Evolutionary conservation across 2,797 vertebrate genomes (phyloP).

Genomic region (Aldrovandia affinis): DNA sequence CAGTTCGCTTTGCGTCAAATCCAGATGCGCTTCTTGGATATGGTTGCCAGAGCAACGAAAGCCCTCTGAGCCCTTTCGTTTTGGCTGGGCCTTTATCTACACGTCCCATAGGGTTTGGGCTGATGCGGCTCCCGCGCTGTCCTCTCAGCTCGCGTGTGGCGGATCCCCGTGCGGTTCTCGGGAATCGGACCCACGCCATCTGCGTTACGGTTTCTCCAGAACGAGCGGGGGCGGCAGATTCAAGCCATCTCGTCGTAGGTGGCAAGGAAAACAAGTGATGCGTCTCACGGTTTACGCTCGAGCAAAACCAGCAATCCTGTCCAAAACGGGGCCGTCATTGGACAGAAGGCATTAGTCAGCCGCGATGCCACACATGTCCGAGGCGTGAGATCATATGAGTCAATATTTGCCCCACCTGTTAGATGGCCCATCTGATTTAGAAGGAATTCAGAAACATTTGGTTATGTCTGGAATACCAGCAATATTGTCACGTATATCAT

Average conservation of each 20-base stretch:
- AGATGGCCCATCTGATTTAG: neutral
- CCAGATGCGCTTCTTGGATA: slow-evolving; percentile 34
- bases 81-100: no score
- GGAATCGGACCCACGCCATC: neutral
- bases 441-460: neutral
- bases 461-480: neutral
- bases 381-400: neutral
- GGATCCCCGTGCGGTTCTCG: neutral
- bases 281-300: neutral
- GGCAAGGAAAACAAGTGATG: neutral
- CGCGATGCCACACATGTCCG: neutral
- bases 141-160: neutral
- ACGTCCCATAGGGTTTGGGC: no score
- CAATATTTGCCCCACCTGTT: neutral
- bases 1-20: slow-evolving; percentile 16
- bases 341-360: slow-evolving; percentile 11
- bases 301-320: neutral
- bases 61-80: slow-evolving; percentile 24
- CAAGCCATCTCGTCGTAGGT: no score
- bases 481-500: neutral
- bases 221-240: no score
- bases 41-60: slow-evolving; percentile 39
- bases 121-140: neutral
- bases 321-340: neutral
- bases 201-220: neutral